These are phyloP conservation scores for Dynastes hyllus DNA, from an alignment of 2,888 invertebrate genomes.

Conservation along the genomic window DNA sequence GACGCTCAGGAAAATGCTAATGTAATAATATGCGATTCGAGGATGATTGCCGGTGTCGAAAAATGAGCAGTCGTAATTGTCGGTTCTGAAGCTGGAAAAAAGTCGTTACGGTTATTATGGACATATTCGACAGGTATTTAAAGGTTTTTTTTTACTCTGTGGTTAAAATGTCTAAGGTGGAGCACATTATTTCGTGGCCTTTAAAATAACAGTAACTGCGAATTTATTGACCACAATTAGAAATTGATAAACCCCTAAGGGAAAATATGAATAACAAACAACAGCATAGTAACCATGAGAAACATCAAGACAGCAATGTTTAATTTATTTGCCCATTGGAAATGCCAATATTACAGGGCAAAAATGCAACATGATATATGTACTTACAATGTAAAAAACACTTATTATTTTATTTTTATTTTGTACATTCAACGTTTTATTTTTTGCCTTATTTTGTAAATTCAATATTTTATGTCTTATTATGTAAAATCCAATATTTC, in stretches of 20 bases:
- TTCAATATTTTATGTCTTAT: too few species aligned
- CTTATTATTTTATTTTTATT: too few species aligned
- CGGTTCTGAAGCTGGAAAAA: constrained; percentile 61
- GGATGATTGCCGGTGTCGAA: constrained; percentile 64
- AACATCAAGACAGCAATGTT: too few species aligned
- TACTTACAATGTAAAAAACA: too few species aligned
- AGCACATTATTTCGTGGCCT: neutral
- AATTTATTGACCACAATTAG: neutral
- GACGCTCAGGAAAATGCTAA: constrained; percentile 49
- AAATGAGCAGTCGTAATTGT: constrained; percentile 65
- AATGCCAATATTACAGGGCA: too few species aligned
- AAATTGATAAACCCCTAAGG: neutral
- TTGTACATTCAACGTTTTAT: too few species aligned
- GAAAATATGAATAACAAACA: too few species aligned
- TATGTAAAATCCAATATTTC: too few species aligned
- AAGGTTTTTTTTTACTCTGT: constrained; percentile 20
- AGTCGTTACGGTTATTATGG: constrained; percentile 61
- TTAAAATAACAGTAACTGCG: neutral
- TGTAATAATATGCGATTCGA: constrained; percentile 66
- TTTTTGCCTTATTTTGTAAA: too few species aligned
- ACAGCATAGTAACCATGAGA: too few species aligned
- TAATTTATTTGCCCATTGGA: too few species aligned
- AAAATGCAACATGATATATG: too few species aligned
- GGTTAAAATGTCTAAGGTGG: constrained; percentile 7
- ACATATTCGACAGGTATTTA: constrained; percentile 57